Base-by-base conservation (phyloP, 2,113 vertebrate species). In the Dipodomys stephensi region DNA sequence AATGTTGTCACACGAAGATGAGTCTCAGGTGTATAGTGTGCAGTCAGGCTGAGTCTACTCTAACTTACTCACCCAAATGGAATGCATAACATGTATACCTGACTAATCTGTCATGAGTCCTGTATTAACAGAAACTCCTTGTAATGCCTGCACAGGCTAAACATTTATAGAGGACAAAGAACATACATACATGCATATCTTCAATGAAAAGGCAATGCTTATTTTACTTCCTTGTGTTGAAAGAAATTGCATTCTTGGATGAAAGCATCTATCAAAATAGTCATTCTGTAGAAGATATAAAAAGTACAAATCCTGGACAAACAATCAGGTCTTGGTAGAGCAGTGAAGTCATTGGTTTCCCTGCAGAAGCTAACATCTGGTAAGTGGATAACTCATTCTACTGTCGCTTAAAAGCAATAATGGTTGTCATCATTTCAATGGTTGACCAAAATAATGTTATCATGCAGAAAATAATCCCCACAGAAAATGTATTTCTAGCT, bases 401-500 rank as follows among this genome's bases (percentile, higher is more conserved):
- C 57, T 68, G 39, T 57, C 69, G 30, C 53, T 92, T 77, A 72
- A 35, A 19, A 73, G 30, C 69, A 92, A 82, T 27, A 84, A 73
- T 27, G 19, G 64, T 64, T 92, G 64, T 84, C 92, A 73, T 87
- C 64, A 27, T 44, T 72, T 87, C 84, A 77, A 1, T 64, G 57
- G 73, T 77, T 30, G 4, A 77, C 30, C 32, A 93, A 32, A 62
- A 44, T 28, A 76, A 90, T 73, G 92, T 72, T 72, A 73, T 90
- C 81, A 89, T 83, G 25, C 53, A 87, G 74, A 93, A 92, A 93
- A 92, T 95, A 95, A 92, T 88, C 35, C 78, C 46, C 35, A 39
- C 85, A 88, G 89, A 65, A 94, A 95, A 95, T 65, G 6, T 64
- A 85, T 94, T 96, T 73, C 93, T 92, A 76, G 60, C 27, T 78